Conservation (phyloP, 2,888 invertebrate species). For the Oscheius onirici region DNA sequence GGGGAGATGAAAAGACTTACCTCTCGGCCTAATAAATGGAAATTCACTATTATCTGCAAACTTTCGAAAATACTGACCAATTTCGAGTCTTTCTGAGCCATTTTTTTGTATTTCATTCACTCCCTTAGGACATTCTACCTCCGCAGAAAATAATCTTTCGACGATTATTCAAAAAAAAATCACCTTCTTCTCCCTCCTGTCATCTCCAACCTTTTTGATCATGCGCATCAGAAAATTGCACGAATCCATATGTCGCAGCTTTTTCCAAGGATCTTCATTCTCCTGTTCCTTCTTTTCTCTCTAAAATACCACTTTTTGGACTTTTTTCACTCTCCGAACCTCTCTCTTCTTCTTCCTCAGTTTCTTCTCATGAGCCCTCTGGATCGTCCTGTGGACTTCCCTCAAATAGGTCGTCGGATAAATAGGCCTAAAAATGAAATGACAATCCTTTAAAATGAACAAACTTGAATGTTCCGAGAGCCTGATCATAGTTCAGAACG, state of each 20-base stretch:
- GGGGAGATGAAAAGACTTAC: no score
- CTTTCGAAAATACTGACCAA: no score
- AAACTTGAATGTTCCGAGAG: neutral
- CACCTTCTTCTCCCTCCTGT: neutral
- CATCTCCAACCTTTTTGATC: neutral
- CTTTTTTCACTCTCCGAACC: neutral
- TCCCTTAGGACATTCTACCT: no score
- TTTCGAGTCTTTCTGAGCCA: no score
- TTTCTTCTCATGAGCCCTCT: neutral
- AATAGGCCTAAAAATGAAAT: neutral
- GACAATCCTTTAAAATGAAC: neutral
- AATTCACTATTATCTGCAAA: no score
- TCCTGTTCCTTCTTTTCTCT: neutral
- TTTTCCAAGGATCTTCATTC: neutral
- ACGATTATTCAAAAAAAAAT: neutral
- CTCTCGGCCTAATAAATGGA: no score
- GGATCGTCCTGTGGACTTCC: neutral
- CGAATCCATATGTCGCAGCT: neutral
- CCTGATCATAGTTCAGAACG: neutral
- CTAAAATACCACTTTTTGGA: no score
- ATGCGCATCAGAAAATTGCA: neutral
- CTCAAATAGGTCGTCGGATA: neutral
- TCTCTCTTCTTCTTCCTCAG: neutral
- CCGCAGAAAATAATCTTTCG: no score
- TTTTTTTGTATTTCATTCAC: no score